A percentile compares a stretch with the other conserved stretches of the same genome.
These are phyloP conservation scores for Carabus problematicus DNA, from an alignment of 2,888 invertebrate species.

Conservation along the genomic window DNA sequence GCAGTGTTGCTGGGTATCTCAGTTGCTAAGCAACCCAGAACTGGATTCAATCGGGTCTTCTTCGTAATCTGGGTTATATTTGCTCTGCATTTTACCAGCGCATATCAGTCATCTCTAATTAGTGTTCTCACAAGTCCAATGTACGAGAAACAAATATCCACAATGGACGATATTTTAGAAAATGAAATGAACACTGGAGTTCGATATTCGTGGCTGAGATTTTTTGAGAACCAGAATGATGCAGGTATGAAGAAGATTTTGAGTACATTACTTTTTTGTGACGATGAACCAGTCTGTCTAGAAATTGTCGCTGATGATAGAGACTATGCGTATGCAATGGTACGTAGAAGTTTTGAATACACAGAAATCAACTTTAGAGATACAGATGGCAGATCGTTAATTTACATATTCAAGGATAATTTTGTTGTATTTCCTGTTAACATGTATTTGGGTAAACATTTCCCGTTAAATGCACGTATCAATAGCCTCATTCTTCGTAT, in stretches of 20 bases:
- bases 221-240: constrained; percentile 26
- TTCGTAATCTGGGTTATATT: constrained; percentile 46
- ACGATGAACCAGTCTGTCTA: constrained; percentile 47
- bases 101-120: constrained; percentile 46
- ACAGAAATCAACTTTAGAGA: not conserved
- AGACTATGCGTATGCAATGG: constrained; percentile 46
- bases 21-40: constrained; percentile 30
- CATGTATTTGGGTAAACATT: constrained; percentile 17
- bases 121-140: constrained; percentile 45
- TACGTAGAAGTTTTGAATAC: constrained; percentile 11
- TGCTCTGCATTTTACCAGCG: constrained; percentile 40
- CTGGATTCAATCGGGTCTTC: constrained; percentile 34
- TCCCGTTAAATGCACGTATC: constrained; percentile 19
- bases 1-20: constrained; percentile 35
- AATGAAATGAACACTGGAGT: constrained; percentile 32
- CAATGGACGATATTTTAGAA: constrained; percentile 42
- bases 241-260: not conserved
- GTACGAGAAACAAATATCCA: constrained; percentile 43
- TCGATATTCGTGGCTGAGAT: constrained; percentile 27
- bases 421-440: constrained; percentile 17
- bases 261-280: constrained; percentile 42
- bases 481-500: constrained; percentile 14
- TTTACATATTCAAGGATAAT: constrained; percentile 15
- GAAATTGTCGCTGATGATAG: constrained; percentile 46
- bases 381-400: not conserved